Evolutionary conservation across 2,888 invertebrate genomes (phyloP).

Genomic region (Marronus borbonicus): DNA sequence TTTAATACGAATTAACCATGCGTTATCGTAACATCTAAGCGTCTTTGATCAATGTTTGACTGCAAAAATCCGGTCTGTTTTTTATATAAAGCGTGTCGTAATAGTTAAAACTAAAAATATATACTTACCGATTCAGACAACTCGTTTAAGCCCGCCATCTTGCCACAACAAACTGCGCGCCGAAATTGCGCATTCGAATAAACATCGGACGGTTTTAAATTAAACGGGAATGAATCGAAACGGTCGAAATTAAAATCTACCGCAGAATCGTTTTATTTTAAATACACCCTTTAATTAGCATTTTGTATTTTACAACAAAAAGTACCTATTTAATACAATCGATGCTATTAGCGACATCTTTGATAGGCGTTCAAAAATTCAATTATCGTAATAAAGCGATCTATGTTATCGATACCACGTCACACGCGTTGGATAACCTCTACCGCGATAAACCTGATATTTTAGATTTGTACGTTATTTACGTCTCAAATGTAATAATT

Average conservation of each 20-base stretch:
- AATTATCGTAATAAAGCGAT: too few relatives aligned
- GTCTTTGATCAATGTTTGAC: background rate
- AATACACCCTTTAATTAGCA: background rate
- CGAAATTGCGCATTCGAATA: conserved; percentile 45
- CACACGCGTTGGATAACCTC: too few relatives aligned
- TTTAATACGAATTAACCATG: background rate
- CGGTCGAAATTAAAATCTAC: too few relatives aligned
- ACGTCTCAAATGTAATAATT: too few relatives aligned
- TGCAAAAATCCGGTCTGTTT: background rate
- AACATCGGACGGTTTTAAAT: background rate
- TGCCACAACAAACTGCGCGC: conserved; percentile 64
- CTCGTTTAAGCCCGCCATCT: conserved; percentile 65
- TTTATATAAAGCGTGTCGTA: background rate
- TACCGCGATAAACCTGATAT: too few relatives aligned
- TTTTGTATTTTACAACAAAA: too few relatives aligned
- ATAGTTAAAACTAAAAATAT: conserved; percentile 48
- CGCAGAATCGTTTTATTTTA: background rate
- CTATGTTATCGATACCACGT: too few relatives aligned
- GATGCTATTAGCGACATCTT: too few relatives aligned
- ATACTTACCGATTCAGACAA: conserved; percentile 66
- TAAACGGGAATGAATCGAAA: background rate
- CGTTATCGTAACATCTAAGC: conserved; percentile 6
- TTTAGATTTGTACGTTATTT: too few relatives aligned
- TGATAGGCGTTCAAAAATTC: too few relatives aligned
- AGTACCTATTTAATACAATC: too few relatives aligned